These are phyloP conservation scores for Heliconius himera DNA, from an alignment of 1,140 invertebrate genomes.

Conservation along the genomic window DNA sequence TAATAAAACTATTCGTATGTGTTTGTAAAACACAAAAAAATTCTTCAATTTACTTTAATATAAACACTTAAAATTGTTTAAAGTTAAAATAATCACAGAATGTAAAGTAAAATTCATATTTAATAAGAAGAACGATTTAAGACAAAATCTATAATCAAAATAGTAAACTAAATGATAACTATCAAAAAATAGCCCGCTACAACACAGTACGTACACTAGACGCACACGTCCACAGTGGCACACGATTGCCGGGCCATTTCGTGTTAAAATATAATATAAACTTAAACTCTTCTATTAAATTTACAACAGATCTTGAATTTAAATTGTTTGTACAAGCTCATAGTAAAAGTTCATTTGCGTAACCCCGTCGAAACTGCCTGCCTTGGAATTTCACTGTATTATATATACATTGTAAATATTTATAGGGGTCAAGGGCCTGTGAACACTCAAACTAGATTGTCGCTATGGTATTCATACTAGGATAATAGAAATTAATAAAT, in stretches of 20 bases:
- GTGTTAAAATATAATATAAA: constrained; percentile 28
- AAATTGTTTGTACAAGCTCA: constrained; percentile 29
- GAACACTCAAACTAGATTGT: constrained; percentile 4
- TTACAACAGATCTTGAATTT: constrained; percentile 38
- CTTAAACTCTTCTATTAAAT: constrained; percentile 32
- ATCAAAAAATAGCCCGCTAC: background rate
- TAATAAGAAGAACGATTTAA: too few relatives aligned
- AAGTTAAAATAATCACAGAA: too few relatives aligned
- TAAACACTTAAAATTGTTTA: too few relatives aligned
- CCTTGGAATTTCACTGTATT: constrained; percentile 16
- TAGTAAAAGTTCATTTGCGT: constrained; percentile 26
- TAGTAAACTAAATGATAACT: too few relatives aligned
- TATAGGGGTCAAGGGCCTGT: constrained; percentile 12
- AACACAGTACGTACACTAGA: constrained; percentile 4
- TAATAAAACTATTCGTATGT: too few relatives aligned
- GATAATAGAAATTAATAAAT: background rate
- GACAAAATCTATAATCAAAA: too few relatives aligned
- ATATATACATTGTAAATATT: constrained; percentile 14
- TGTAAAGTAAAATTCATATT: too few relatives aligned
- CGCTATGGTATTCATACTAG: background rate
- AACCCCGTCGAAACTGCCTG: constrained; percentile 17
- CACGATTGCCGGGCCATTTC: constrained; percentile 31
- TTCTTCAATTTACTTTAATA: too few relatives aligned
- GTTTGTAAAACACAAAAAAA: too few relatives aligned
- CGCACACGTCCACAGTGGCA: constrained; percentile 28